Base-by-base conservation (phyloP, 2,888 invertebrate genomes). In the Dasysyrphus tricinctus region DNA sequence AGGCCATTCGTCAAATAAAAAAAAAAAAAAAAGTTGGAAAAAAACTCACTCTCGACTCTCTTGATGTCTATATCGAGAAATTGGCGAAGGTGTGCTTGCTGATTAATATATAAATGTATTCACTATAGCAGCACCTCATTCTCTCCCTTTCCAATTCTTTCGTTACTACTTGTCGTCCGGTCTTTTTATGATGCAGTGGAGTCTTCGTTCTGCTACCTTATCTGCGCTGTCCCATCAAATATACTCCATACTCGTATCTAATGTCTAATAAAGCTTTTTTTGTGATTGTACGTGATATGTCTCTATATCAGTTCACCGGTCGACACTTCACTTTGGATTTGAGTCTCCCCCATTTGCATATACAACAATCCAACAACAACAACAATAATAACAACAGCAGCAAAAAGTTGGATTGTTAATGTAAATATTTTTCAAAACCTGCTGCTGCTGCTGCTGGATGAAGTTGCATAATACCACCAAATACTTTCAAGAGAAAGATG, bases 341-440 rank as follows among this genome's bases (percentile, higher is more conserved):
- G 24, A 76, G 32, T 81, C 72, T 76, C 76, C 76, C 63, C 19
- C 70, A 73, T 81, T 72, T 72, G 72, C 81, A 76, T 69, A 59
- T 63, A 49, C 56, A 59, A 73, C 19, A 73, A 59, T 63, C 56
- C 56, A 59, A 73, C 19, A 73, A 49, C 56, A 59, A 73, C 19
- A 73, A 49, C 24, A 42, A 63, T 11, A 63, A 63, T 6, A 47
- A 69, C 0, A 69, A 69, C 37, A 69, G 37, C 51, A 51, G 39
- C 37, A 69, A 73, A 44, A 69, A 42, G 63, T 49, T 61, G 37
- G 37, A 47, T 73, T 69, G 70, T 61, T 74, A 69, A 74, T 85
- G 85, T 78, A 78, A 82, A 82, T 78, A 75, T 70, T 59, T 44
- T 57, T 59, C 49, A 57, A 81, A 86, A 86, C 78, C 85, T 86